A percentile compares a stretch with the other conserved stretches of the same genome.
phyloP scores from a whole-genome alignment of 2,797 vertebrate species.

The Danio aesculapii region DNA sequence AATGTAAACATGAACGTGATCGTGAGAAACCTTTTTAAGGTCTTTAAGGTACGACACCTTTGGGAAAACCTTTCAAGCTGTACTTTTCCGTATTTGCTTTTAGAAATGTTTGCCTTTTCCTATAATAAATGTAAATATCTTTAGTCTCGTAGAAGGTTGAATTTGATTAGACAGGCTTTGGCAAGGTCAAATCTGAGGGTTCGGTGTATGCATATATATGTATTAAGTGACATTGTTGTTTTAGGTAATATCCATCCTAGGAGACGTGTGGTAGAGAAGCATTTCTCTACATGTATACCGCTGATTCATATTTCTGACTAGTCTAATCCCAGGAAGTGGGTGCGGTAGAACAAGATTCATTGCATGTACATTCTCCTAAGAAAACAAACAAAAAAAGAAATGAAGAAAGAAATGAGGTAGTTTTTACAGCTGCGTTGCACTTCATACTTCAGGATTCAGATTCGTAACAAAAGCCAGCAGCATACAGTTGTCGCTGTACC shows the following conservation, averaged over 20 bases:
- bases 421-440: conserved; percentile 60
- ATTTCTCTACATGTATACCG: conserved; percentile 24
- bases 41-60: background rate
- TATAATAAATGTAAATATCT: background rate
- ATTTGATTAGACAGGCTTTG: conserved; percentile 41
- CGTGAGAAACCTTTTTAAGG: background rate
- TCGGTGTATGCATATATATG: conserved; percentile 14
- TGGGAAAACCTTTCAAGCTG: background rate
- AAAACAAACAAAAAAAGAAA: conserved; percentile 37
- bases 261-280: conserved; percentile 15
- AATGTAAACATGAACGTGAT: background rate
- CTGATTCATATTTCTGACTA: conserved; percentile 42
- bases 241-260: conserved; percentile 47
- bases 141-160: background rate
- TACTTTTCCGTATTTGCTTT: background rate
- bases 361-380: conserved; percentile 46
- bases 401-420: conserved; percentile 63
- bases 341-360: conserved; percentile 47
- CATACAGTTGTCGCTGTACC: conserved; percentile 17
- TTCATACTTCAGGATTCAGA: conserved; percentile 65
- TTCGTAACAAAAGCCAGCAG: conserved; percentile 42
- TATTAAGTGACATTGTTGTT: conserved; percentile 43
- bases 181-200: conserved; percentile 27
- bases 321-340: conserved; percentile 37
- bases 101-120: background rate